Evolutionary conservation across 2,888 invertebrate genomes (phyloP).

Genomic region (Graphium colonna): DNA sequence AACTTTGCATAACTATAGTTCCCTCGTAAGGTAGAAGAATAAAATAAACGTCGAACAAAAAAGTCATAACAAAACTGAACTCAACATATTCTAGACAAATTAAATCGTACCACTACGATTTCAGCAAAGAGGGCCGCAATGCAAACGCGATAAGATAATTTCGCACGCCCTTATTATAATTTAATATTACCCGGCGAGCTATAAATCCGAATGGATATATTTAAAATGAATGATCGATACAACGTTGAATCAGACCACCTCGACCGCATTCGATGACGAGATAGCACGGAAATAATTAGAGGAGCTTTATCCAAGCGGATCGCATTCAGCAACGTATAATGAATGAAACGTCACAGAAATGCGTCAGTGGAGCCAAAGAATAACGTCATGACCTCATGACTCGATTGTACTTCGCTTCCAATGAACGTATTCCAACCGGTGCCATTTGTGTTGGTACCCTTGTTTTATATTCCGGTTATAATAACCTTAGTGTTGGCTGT

Average conservation of each 20-base stretch:
- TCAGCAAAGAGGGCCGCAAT: too few relatives aligned
- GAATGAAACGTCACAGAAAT: slow-evolving; percentile 63
- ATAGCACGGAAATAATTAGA: slow-evolving; percentile 73
- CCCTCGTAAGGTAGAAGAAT: too few relatives aligned
- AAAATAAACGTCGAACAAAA: too few relatives aligned
- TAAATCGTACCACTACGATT: too few relatives aligned
- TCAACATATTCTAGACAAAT: too few relatives aligned
- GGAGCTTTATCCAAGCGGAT: slow-evolving; percentile 65
- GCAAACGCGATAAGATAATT: neutral
- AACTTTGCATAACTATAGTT: too few relatives aligned
- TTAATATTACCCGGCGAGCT: slow-evolving; percentile 7
- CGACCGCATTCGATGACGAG: slow-evolving; percentile 58
- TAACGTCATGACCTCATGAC: slow-evolving; percentile 48
- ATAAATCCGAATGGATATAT: slow-evolving; percentile 20
- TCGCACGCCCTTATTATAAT: slow-evolving; percentile 13
- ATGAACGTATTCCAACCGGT: slow-evolving; percentile 18
- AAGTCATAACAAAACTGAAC: too few relatives aligned
- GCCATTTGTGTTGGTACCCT: slow-evolving; percentile 19
- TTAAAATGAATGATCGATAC: slow-evolving; percentile 26
- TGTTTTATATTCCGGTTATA: slow-evolving; percentile 11
- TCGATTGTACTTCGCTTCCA: slow-evolving; percentile 28
- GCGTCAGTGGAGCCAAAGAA: slow-evolving; percentile 44
- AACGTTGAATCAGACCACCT: slow-evolving; percentile 35
- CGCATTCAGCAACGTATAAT: slow-evolving; percentile 68
- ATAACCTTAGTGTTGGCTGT: neutral